phyloP scores from a whole-genome alignment of 2,113 vertebrate genomes.

The Actenoides hombroni region DNA sequence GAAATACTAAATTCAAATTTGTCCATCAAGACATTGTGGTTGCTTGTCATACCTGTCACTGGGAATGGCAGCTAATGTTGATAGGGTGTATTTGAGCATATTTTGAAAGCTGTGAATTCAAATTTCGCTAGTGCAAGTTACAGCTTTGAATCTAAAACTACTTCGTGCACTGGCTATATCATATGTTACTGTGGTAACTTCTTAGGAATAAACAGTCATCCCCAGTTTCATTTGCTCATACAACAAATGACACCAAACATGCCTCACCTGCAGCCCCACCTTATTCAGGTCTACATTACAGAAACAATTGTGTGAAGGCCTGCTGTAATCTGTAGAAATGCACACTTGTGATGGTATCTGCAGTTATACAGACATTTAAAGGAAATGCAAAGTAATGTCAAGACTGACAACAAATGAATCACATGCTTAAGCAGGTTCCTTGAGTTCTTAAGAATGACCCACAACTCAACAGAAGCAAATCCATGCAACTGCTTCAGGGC shows the following conservation, averaged over 20 bases:
- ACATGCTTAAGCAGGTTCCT: not conserved
- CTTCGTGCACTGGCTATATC: not conserved
- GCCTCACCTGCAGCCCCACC: not conserved
- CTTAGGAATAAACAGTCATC: not conserved
- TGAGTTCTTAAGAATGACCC: not conserved
- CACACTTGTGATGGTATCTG: not conserved
- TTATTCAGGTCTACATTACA: not conserved
- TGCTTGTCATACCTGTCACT: not conserved
- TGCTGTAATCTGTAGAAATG: not conserved
- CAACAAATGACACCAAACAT: not conserved
- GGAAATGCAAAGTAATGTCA: not conserved
- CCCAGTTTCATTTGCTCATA: not conserved
- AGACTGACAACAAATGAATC: not conserved
- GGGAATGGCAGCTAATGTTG: not conserved
- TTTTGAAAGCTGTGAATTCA: not conserved
- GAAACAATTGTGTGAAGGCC: not conserved
- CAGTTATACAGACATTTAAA: not conserved
- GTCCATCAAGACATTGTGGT: not conserved
- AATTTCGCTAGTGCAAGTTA: not conserved
- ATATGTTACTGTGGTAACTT: fast-evolving
- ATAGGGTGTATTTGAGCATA: not conserved
- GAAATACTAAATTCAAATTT: not conserved
- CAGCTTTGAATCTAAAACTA: not conserved
- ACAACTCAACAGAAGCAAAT: not conserved
- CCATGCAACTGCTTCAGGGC: not conserved